Base-by-base conservation (phyloP, 2,797 vertebrate genomes). In the Ctenochaetus hawaiiensis region DNA sequence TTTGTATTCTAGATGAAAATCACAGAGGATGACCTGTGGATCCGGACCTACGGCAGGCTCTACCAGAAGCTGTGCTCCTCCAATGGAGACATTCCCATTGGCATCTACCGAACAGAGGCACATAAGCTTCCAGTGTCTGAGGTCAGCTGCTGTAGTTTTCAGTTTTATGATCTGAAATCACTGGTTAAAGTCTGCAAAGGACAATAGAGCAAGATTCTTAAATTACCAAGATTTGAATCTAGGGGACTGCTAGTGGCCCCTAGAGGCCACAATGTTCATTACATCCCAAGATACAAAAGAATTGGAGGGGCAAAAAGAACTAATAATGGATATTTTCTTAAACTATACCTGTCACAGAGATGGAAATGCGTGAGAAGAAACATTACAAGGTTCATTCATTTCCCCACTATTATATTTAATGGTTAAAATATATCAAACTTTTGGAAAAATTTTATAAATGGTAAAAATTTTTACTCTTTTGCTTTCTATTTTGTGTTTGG, bases 11-110 rank as follows among this genome's bases (percentile, higher is more conserved):
- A 96, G 96, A 96, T 96, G 94, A 96, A 93, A 78, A 96, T 96
- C 86, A 96, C 96, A 43, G 96, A 96, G 78, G 96, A 96, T 1
- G 96, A 96, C 75, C 74, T 96, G 78, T 96, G 96, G 96, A 96
- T 96, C 72, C 93, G 96, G 2, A 95, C 93, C 4, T 96, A 96
- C 6, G 96, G 96, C 18, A 88, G 96, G 16, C 94, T 96, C n/a
- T 96, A 96, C 80, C 96, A 96, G 92, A 96, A 96, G 72, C 91
- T 96, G 1, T 96, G 96, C 86, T 96, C 96, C 44, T 96, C 96
- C 22, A 95, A 92, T 0, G 96, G 95, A 57, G 96, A 96, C 65
- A 96, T 96, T 69, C 96, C 96, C 68, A 96, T 96, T 10, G 96
- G 96, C 34, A 96, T 96, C 80, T 96, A 96, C 86, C 92, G 96